These are phyloP conservation scores for Manis crassicaudata DNA, from an alignment of 2,797 vertebrate species.

Conservation along the genomic window DNA sequence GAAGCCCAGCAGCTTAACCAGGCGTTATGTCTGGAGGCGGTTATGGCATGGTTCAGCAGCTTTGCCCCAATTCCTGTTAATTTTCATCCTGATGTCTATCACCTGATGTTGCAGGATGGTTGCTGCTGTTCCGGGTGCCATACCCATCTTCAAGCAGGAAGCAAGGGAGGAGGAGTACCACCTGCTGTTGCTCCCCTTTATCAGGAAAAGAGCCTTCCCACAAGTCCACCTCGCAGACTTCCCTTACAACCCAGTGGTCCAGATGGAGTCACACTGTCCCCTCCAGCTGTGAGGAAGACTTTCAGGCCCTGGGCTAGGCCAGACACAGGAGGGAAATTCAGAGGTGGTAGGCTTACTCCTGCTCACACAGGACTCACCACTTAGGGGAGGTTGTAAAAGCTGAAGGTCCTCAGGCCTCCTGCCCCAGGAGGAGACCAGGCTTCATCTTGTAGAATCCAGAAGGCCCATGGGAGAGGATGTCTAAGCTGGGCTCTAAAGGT, in stretches of 20 bases:
- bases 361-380: accelerated
- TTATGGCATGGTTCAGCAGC: background rate
- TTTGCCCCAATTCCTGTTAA: background rate
- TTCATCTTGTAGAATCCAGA: background rate
- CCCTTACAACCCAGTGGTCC: background rate
- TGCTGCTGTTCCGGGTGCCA: background rate
- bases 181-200: background rate
- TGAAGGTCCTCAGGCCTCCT: accelerated
- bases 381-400: background rate
- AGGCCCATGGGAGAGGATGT: background rate
- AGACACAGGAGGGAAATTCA: background rate
- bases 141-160: background rate
- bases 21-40: background rate
- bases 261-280: background rate
- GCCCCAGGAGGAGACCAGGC: background rate
- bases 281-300: background rate
- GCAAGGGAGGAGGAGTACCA: background rate
- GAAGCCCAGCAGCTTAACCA: background rate
- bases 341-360: background rate
- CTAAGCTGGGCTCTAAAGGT: background rate
- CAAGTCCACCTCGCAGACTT: accelerated
- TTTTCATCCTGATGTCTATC: background rate
- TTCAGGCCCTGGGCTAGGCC: background rate
- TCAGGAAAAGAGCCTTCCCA: background rate
- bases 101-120: background rate